Evolutionary conservation across 1,140 invertebrate genomes (phyloP).

Genomic region (Parapsyche elsis): DNA sequence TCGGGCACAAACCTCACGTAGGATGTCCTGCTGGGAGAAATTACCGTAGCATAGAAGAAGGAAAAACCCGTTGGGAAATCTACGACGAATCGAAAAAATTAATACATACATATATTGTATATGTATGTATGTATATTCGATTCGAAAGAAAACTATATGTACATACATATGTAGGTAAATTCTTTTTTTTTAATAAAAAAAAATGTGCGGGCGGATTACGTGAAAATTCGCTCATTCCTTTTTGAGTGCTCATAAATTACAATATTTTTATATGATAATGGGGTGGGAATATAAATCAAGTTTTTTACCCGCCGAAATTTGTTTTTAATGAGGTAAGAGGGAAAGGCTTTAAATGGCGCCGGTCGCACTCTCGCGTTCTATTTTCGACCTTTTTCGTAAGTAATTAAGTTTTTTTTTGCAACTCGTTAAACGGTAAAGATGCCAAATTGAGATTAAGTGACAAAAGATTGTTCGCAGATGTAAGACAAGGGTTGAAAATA

Average conservation of each 20-base stretch:
- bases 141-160: no score
- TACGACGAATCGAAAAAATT: background rate
- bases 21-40: no score
- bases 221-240: background rate
- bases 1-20: background rate
- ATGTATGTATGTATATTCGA: background rate
- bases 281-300: conserved; percentile 12
- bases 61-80: no score
- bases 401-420: conserved; percentile 4
- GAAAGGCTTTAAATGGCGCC: background rate
- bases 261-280: conserved; percentile 25
- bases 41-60: no score
- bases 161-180: background rate
- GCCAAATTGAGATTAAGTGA: background rate
- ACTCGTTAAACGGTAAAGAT: conserved; percentile 12
- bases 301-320: background rate
- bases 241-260: conserved; percentile 4
- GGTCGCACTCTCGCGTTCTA: background rate
- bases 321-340: conserved; percentile 19
- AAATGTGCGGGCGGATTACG: background rate
- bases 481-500: background rate
- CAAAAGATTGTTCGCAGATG: background rate
- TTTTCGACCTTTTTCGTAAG: background rate
- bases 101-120: background rate
- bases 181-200: no score